Base-by-base conservation (phyloP, 2,113 vertebrate genomes). In the Emydura subglobosa region DNA sequence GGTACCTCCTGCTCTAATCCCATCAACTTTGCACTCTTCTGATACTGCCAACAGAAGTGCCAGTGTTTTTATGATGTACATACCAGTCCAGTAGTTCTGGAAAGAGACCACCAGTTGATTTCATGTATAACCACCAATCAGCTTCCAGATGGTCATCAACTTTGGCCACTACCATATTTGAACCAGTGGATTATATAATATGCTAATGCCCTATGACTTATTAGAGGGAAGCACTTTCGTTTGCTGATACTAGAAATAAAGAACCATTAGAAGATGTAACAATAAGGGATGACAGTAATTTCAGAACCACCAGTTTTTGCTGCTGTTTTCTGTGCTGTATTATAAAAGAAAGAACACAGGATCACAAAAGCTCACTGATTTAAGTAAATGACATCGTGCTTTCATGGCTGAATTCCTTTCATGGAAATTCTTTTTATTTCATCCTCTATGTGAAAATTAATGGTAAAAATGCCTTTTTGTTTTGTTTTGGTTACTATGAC, bases 401-500 rank as follows among this genome's bases (percentile, higher is more conserved):
- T 94, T 95, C 50, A 29, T 16, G 80, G 44, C 27, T 84, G 57
- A 89, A 74, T 83, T 93, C 81, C 83, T 47, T 5, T 39, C 85
- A 59, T 59, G 55, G 87, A 93, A 78, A 53, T 51, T 90, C 24
- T 51, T 86, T 83, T 86, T 50, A 1, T 83, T 81, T 31, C 57
- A 91, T 95, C 93, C 57, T 93, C 51, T 21, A 39, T 86, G 65
- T 91, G 92, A 95, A 0, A 2, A 93, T 88, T 72, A 95, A 95
- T 92, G 53, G 44, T 53, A 79, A 94, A 92, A 95, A 86, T 78
- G 22, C 34, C 82, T 9, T 47, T 7, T 47, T 7, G 47, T 82
- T 92, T 84, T 87, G 34, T 84, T 95, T 83, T 94, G 95, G 79
- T 27, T 95, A 85, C 79, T 44, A 54, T 87, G 65, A 82, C 90